Base-by-base conservation (phyloP, 1,140 invertebrate genomes). In the Drosophila subpulchrella region DNA sequence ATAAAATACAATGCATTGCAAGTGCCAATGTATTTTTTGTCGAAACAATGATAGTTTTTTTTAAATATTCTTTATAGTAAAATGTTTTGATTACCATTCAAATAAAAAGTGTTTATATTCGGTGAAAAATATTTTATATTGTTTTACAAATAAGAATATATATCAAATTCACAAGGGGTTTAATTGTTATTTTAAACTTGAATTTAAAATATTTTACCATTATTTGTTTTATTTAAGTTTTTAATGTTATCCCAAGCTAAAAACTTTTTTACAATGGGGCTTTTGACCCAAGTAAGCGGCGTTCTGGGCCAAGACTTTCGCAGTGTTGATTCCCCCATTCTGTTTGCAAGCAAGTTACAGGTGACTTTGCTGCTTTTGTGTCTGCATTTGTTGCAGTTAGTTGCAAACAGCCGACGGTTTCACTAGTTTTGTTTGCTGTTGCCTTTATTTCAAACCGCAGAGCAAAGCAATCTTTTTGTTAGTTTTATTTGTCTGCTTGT, bases 401-500 rank as follows among this genome's bases (percentile, higher is more conserved):
- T 61, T 73, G 62, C 32, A 53, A 71, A 42, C 67, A 56, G 42
- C 67, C 27, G 20, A 48, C 27, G 44, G 51, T 42, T 67, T 67
- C 44, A 47, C 36, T 34, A 51, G n/a, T 51, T 32, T 73, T 27
- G 53, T 65, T 65, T 50, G 34, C 20, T 11, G 58, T 42, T 57
- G 57, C 17, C 39, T 63, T 63, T 44, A 63, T 60, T 46, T 39
- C 3, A 7, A 34, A 30, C 61, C 39, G 55, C 56, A 63, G 30
- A 39, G 38, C 38, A 17, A 1, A 15, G 38, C 47, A 44, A 60
- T 61, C 48, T 48, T 46, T 39, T 66, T 58, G 71, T 30, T 41
- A 47, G 41, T 70, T 46, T 51, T 66, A 44, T 63, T 63, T 58
- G 20, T 56, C 34, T 66, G 51, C 39, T 48, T 62, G 71, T 75